Evolutionary conservation across 2,113 vertebrate species (phyloP).

Genomic region (Hippopotamus amphibius): DNA sequence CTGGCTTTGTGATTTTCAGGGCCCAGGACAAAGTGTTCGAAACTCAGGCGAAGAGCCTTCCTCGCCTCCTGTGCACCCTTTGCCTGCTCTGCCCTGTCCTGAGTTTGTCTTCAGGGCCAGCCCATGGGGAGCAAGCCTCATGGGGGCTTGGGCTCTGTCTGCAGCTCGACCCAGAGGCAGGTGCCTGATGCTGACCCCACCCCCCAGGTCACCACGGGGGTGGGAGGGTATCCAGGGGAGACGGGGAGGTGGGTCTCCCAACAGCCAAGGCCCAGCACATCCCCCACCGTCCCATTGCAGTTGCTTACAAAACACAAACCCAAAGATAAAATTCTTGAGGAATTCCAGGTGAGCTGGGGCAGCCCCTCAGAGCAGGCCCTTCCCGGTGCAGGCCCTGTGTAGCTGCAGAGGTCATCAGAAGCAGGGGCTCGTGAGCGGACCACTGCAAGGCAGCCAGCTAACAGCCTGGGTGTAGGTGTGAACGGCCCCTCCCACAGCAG

Average conservation of each 20-base stretch:
- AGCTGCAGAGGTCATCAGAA: fast-evolving
- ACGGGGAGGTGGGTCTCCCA: background rate
- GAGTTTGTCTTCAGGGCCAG: background rate
- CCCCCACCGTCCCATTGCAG: background rate
- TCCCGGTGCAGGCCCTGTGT: background rate
- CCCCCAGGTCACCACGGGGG: background rate
- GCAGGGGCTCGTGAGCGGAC: background rate
- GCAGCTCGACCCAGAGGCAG: background rate
- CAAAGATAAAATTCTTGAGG: background rate
- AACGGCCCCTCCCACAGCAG: background rate
- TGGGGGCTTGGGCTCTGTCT: background rate
- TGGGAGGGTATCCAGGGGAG: no score
- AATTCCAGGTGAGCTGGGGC: background rate
- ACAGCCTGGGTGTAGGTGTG: background rate
- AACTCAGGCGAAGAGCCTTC: background rate
- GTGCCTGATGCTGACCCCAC: no score
- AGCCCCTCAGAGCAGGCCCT: background rate
- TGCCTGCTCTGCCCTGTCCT: background rate
- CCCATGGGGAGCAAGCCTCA: background rate
- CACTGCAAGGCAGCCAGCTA: background rate
- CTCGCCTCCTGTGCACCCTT: background rate
- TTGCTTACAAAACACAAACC: background rate
- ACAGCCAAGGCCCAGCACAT: background rate
- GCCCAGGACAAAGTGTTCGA: background rate
- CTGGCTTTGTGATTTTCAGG: background rate